Percentiles rank a stretch among this genome's conserved stretches.
phyloP scores from a whole-genome alignment of 2,113 vertebrate genomes.

The Sturnira hondurensis region DNA sequence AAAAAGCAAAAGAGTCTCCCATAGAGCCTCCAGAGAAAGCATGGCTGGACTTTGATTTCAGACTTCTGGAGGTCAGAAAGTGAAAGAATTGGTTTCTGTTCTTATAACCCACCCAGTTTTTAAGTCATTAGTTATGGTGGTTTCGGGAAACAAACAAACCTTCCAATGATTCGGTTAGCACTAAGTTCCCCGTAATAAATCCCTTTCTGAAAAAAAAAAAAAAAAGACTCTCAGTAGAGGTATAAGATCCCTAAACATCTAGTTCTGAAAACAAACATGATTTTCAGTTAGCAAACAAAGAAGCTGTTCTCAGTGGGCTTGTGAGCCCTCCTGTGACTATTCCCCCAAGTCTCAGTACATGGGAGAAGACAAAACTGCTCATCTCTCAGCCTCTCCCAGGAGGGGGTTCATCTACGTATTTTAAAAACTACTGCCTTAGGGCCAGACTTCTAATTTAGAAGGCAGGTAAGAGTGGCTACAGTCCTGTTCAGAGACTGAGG shows the following conservation, averaged over 20 bases:
- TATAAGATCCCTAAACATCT: not conserved
- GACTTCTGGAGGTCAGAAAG: not conserved
- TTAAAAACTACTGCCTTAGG: not conserved
- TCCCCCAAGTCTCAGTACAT: not conserved
- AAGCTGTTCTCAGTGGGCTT: not conserved
- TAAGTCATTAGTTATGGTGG: not conserved
- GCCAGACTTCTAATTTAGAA: not conserved
- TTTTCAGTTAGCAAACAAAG: not conserved
- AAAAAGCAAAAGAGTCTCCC: not conserved
- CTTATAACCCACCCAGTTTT: not conserved
- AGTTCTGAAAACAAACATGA: not conserved
- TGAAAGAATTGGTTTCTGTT: not conserved
- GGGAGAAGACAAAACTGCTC: not conserved
- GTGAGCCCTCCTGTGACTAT: not conserved
- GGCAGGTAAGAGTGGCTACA: not conserved
- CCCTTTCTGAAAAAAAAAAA: not conserved
- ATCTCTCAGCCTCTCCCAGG: not conserved
- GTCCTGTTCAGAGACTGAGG: not conserved
- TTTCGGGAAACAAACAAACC: not conserved
- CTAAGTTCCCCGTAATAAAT: not conserved
- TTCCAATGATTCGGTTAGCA: not conserved
- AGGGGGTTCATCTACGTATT: not conserved
- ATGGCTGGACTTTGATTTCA: not conserved
- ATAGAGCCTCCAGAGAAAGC: not conserved
- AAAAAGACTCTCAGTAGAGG: not conserved